Evolutionary conservation across 2,888 invertebrate genomes (phyloP).

Genomic region (Celastrina argiolus): DNA sequence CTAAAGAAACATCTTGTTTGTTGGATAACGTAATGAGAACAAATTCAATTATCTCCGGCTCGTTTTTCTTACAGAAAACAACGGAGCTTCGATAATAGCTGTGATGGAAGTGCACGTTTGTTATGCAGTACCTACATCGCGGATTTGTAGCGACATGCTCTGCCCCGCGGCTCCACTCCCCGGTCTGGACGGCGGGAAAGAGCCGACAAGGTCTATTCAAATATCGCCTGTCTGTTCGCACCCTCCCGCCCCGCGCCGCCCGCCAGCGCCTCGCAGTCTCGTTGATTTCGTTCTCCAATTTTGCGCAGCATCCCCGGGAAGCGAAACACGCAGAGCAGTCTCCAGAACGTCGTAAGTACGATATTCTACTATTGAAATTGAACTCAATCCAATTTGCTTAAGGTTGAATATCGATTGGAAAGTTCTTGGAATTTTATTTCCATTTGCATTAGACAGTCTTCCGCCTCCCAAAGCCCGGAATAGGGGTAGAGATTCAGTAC

Average conservation of each 20-base stretch:
- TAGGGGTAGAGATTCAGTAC: slow-evolving; percentile 78
- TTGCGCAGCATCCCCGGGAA: slow-evolving; percentile 80
- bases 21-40: slow-evolving; percentile 67
- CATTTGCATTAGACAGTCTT: slow-evolving; percentile 35
- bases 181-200: slow-evolving; percentile 53
- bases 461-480: slow-evolving; percentile 71
- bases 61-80: slow-evolving; percentile 49
- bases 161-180: slow-evolving; percentile 44
- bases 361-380: slow-evolving; percentile 33
- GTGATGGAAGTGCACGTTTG: slow-evolving; percentile 70
- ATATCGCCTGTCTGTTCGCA: slow-evolving; percentile 73
- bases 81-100: slow-evolving; percentile 55
- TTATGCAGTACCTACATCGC: slow-evolving; percentile 65
- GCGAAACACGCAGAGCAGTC: slow-evolving; percentile 73
- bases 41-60: slow-evolving; percentile 68
- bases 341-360: slow-evolving; percentile 52
- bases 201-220: slow-evolving; percentile 72
- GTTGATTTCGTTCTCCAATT: slow-evolving; percentile 78
- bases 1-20: slow-evolving; percentile 52
- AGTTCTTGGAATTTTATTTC: slow-evolving; percentile 40
- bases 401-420: slow-evolving; percentile 35
- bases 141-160: slow-evolving; percentile 65
- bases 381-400: slow-evolving; percentile 33
- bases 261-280: slow-evolving; percentile 77
- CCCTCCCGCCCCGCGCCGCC: slow-evolving; percentile 55